Evolutionary conservation across 2,113 vertebrate species (phyloP).

Genomic region (Istiophorus platypterus): DNA sequence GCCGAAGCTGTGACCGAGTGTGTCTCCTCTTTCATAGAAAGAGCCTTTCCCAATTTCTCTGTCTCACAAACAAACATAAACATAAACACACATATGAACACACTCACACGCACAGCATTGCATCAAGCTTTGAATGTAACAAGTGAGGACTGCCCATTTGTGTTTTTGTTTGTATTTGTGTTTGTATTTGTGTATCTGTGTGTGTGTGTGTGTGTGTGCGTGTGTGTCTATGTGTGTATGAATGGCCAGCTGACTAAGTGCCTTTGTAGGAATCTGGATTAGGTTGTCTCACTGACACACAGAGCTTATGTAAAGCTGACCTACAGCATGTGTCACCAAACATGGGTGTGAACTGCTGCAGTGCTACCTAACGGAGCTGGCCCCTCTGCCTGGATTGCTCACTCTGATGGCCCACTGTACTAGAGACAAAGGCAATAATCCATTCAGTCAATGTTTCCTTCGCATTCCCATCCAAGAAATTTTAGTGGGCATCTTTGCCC

Average conservation of each 20-base stretch:
- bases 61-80: conserved; percentile 8
- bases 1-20: conserved; percentile 51
- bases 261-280: conserved; percentile 64
- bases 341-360: conserved; percentile 21
- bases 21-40: conserved; percentile 47
- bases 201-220: not conserved
- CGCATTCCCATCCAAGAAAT: not conserved
- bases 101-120: conserved; percentile 36
- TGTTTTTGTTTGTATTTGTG: not conserved
- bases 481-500: not conserved
- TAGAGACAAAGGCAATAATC: not conserved
- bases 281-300: conserved; percentile 54
- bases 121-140: conserved; percentile 43
- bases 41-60: conserved; percentile 33
- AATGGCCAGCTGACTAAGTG: conserved; percentile 41
- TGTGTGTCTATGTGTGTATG: not conserved
- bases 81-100: conserved; percentile 32
- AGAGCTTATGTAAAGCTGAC: conserved; percentile 62
- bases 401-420: not conserved
- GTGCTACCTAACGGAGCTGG: not conserved
- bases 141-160: conserved; percentile 17
- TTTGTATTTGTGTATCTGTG: not conserved
- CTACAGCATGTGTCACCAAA: conserved; percentile 18
- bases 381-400: conserved; percentile 2
- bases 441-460: not conserved